Base-by-base conservation (phyloP, 2,797 vertebrate species). In the Periophthalmus magnuspinnatus region DNA sequence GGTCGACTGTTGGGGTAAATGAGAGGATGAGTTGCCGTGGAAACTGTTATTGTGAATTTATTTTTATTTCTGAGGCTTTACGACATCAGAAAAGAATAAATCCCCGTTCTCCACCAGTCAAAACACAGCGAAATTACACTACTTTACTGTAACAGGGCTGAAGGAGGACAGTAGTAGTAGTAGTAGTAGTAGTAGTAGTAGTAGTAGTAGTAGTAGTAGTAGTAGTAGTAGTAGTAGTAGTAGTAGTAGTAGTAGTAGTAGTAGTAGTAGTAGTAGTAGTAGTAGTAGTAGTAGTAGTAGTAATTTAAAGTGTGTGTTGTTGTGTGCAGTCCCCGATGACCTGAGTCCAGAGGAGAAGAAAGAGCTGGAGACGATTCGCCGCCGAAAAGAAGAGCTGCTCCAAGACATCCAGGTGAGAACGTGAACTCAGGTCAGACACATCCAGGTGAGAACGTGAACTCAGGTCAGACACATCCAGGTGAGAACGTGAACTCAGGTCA, bases 391-490 rank as follows among this genome's bases (percentile, higher is more conserved):
- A 88, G 97, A 98, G 85, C 95, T 98, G 72, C 94, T 97, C 85
- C 95, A 95, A n/a, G 97, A 98, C 93, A 98, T 98, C 86, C 95
- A 98, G 93, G 97, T 98, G 83, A n/a, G n/a, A n/a, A n/a, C n/a
- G n/a, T n/a, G n/a, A n/a, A n/a, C n/a, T n/a, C n/a, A n/a, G n/a
- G n/a, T n/a, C n/a, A n/a, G n/a, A n/a, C n/a, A n/a, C n/a, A n/a
- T n/a, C n/a, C n/a, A n/a, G n/a, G n/a, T n/a, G n/a, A n/a, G n/a
- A n/a, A n/a, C n/a, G n/a, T n/a, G n/a, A n/a, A n/a, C n/a, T n/a
- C n/a, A n/a, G n/a, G n/a, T n/a, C n/a, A n/a, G n/a, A n/a, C n/a
- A n/a, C n/a, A n/a, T n/a, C n/a, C n/a, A n/a, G n/a, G n/a, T n/a
- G n/a, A n/a, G n/a, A n/a, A n/a, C n/a, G n/a, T n/a, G n/a, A n/a